Evolutionary conservation across 2,797 vertebrate species (phyloP).

Genomic region (Channa striata): DNA sequence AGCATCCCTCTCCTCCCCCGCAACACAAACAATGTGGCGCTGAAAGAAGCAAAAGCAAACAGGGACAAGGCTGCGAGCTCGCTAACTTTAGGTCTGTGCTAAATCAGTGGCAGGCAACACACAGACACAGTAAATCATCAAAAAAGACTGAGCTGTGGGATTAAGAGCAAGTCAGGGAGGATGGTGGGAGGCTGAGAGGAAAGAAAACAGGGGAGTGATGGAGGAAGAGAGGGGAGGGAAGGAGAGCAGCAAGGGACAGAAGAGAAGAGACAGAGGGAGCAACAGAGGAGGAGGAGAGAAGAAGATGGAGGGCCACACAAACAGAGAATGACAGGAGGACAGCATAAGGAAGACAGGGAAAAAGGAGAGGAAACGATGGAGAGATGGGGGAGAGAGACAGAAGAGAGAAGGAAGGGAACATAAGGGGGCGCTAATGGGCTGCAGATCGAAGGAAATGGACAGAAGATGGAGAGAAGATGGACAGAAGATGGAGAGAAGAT

Average conservation of each 20-base stretch:
- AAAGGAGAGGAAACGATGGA: background rate
- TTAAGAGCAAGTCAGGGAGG: conserved; percentile 56
- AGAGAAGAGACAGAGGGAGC: background rate
- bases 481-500: background rate
- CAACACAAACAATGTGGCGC: conserved; percentile 61
- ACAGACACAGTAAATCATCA: conserved; percentile 19
- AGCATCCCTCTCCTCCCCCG: conserved; percentile 66
- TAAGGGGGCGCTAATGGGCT: background rate
- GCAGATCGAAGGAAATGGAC: background rate
- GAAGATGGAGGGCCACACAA: background rate
- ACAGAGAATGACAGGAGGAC: conserved; percentile 1
- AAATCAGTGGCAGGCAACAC: conserved; percentile 53
- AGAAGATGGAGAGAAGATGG: background rate
- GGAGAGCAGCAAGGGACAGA: background rate
- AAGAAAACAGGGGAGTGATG: background rate
- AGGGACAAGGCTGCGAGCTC: conserved; percentile 52
- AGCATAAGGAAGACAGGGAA: background rate
- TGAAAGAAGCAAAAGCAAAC: conserved; percentile 55
- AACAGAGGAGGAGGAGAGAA: background rate
- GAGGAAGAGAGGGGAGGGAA: background rate
- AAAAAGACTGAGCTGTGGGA: conserved; percentile 53
- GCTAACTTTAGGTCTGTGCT: conserved; percentile 55
- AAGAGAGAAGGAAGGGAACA: background rate
- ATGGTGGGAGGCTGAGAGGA: conserved; percentile 28
- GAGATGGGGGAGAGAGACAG: background rate